Base-by-base conservation (phyloP, 53 echinoderm and acorn worm genomes). In the Echinometra lucunter region DNA sequence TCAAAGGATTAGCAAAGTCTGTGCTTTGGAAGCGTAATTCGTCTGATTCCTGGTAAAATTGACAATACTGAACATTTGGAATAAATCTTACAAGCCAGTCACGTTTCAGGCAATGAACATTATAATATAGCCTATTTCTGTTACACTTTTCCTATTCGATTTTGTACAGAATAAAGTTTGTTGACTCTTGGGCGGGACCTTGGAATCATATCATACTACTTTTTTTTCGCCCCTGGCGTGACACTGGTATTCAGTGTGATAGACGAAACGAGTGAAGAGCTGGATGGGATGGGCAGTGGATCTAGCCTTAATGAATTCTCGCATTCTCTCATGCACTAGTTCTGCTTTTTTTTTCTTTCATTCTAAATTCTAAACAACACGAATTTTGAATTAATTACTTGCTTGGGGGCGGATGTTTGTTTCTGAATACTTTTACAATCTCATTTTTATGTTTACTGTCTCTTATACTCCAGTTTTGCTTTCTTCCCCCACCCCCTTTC, bases 161-260 rank as follows among this genome's bases (percentile, higher is more conserved):
- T 40, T 3, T 42, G 21, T 37, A 38, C 63, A 25, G 21, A 63
- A 78, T 35, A 78, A 78, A 78, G 38, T 42, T 78, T 78, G 78
- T 78, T 38, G 78, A 78, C 78, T 42, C 42, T 6, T 35, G 21
- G 11, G 42, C 19, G 19, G 40, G 78, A 78, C 78, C 78, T 38
- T 40, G 40, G 38, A 78, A 42, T 9, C 56, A 9, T 40, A 40
- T 42, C 18, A 78, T 19, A 42, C 21, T 40, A 19, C 42, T 78
- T 78, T 38, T 75, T 78, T 38, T 38, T 21, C 78, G 78, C 23
- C 78, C 78, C 78, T 78, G 78, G 78, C 23, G 42, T 15, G 78
- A 78, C 18, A 18, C 7, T 78, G 42, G 42, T 78, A 42, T 78
- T 38, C 78, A 40, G 16, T 78, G 35, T 38, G 75, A 40, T 21